phyloP scores from a whole-genome alignment of 2,888 invertebrate species.

The Nemurella pictetii region DNA sequence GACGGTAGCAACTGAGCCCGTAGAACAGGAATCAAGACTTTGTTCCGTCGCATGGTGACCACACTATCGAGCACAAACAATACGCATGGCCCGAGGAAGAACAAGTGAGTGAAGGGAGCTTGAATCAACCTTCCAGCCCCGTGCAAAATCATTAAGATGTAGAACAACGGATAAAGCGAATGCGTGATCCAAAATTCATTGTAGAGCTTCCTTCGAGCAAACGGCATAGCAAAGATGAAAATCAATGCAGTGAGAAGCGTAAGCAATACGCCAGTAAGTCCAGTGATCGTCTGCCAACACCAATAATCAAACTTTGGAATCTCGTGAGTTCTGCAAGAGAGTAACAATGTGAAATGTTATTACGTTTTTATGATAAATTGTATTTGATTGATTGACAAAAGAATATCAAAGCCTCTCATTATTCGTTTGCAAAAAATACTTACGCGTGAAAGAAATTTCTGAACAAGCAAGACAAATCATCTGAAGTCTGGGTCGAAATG shows the following conservation, averaged over 20 bases:
- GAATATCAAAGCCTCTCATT: too few species aligned
- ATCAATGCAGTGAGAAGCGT: slow-evolving; percentile 58
- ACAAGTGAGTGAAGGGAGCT: slow-evolving; percentile 60
- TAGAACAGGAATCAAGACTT: slow-evolving; percentile 60
- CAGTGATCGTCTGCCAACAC: slow-evolving; percentile 63
- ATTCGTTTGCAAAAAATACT: too few species aligned
- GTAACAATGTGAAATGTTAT: too few species aligned
- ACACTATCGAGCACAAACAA: slow-evolving; percentile 60
- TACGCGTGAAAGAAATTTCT: slow-evolving; percentile 60
- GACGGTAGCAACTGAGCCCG: slow-evolving; percentile 62
- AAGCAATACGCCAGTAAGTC: slow-evolving; percentile 61
- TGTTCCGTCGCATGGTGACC: slow-evolving; percentile 59
- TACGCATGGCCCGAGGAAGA: slow-evolving; percentile 59
- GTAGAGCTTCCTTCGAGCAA: slow-evolving; percentile 58
- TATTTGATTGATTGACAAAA: too few species aligned
- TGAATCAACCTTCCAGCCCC: slow-evolving; percentile 60
- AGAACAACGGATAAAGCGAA: slow-evolving; percentile 60
- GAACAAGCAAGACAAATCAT: slow-evolving; percentile 62
- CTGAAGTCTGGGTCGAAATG: slow-evolving; percentile 63
- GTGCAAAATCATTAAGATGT: slow-evolving; percentile 60
- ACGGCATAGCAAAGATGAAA: slow-evolving; percentile 60
- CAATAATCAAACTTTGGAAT: slow-evolving; percentile 65
- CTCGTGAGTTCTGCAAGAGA: slow-evolving; percentile 59
- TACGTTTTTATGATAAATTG: too few species aligned
- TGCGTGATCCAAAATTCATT: slow-evolving; percentile 64